Conservation (phyloP, 2,797 vertebrate species). For the Chaetodon trifasciatus region DNA sequence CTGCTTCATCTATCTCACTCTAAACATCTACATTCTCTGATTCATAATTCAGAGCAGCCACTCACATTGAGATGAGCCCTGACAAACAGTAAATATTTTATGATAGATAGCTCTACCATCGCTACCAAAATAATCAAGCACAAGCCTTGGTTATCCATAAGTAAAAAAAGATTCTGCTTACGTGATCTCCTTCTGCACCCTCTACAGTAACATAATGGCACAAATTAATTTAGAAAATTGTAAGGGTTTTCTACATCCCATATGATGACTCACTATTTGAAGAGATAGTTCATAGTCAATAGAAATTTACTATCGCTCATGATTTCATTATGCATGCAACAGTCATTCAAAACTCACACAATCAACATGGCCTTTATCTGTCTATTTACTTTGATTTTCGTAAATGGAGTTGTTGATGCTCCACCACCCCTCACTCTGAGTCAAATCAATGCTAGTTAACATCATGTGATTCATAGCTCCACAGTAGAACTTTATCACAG, state of each 20-base stretch:
- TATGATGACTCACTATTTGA: conserved; percentile 47
- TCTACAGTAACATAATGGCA: conserved; percentile 26
- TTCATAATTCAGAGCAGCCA: conserved; percentile 69
- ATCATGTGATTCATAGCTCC: conserved; percentile 66
- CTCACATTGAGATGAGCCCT: conserved; percentile 57
- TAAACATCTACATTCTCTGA: conserved; percentile 67
- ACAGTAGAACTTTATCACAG: conserved; percentile 58
- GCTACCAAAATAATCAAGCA: conserved; percentile 44
- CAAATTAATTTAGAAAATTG: conserved; percentile 48
- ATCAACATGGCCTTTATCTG: conserved; percentile 63
- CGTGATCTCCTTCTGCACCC: conserved; percentile 18
- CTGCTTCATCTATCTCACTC: conserved; percentile 64
- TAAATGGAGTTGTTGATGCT: conserved; percentile 68
- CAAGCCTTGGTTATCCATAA: conserved; percentile 17
- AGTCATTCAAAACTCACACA: conserved; percentile 69
- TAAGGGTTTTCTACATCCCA: conserved; percentile 40
- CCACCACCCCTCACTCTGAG: conserved; percentile 58
- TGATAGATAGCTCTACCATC: conserved; percentile 35
- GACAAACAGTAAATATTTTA: conserved; percentile 67
- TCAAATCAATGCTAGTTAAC: conserved; percentile 68
- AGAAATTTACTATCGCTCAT: conserved; percentile 46
- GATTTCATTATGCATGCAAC: conserved; percentile 70
- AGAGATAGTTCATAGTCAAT: conserved; percentile 39
- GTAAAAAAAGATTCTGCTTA: neutral
- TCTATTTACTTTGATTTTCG: conserved; percentile 72